phyloP scores from a whole-genome alignment of 2,113 vertebrate genomes.

The Actinemys pallida region DNA sequence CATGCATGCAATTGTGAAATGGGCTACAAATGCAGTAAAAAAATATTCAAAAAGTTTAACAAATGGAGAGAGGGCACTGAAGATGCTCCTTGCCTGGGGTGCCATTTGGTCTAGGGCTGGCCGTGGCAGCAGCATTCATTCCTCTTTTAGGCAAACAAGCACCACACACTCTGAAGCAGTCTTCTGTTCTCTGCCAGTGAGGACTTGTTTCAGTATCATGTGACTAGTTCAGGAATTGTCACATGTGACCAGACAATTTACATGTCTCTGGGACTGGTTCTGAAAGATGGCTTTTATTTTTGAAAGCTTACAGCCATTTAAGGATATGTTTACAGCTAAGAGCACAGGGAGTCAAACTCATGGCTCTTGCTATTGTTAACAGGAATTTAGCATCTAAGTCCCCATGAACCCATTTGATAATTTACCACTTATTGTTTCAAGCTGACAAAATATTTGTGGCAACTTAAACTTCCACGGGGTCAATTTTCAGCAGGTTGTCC shows the following conservation, averaged over 20 bases:
- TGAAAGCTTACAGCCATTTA: not conserved
- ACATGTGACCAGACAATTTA: not conserved
- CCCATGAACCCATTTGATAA: not conserved
- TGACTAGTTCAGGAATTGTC: not conserved
- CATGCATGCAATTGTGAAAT: too few relatives aligned
- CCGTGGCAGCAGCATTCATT: not conserved
- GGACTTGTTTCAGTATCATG: accelerated
- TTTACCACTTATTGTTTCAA: not conserved
- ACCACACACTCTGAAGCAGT: not conserved
- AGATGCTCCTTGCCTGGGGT: too few relatives aligned
- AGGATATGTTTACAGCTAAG: not conserved
- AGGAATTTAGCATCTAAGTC: not conserved
- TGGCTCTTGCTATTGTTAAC: not conserved
- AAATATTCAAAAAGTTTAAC: too few relatives aligned
- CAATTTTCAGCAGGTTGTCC: not conserved
- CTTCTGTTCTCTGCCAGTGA: not conserved
- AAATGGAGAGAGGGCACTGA: too few relatives aligned
- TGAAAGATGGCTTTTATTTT: not conserved
- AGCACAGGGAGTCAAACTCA: not conserved
- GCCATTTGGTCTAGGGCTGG: too few relatives aligned
- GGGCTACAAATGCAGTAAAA: too few relatives aligned
- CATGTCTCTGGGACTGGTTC: not conserved
- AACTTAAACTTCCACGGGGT: not conserved
- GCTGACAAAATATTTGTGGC: not conserved
- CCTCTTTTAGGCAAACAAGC: not conserved